Evolutionary conservation across 2,113 vertebrate genomes (phyloP), one percentile per base, ranked within the genome.

Genomic region (Macrotus californicus): DNA sequence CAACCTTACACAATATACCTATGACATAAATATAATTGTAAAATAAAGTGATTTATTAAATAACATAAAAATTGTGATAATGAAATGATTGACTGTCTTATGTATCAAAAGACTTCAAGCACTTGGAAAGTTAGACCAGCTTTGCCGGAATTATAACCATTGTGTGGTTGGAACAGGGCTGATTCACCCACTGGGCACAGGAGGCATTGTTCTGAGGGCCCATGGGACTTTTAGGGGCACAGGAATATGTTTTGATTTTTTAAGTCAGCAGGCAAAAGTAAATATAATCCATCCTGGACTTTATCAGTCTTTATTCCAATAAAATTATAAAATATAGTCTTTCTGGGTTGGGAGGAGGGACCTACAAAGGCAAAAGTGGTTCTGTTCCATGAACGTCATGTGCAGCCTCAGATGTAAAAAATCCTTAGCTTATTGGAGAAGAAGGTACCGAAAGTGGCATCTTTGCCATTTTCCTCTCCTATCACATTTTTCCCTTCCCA

Each of bases 21-120:
- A 21, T 72, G 15, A 86, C 14, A 92, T 7, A 50, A 90, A 92
- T 93, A 64, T 80, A 15, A 70, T 82, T 93, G 79, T 56, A 81
- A 82, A 73, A 24, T 61, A 91, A 80, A 89, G 66, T 43, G 22
- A 92, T 31, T 82, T 87, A 70, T 83, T 61, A 69, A 79, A 24
- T 48, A 80, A 69, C 52, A 72, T 81, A 31, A 84, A 86, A 82
- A 29, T 67, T 50, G 29, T 36, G 41, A 69, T 41, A 84, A 79
- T 84, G n/a, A 70, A 91, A 85, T 34, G 69, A 81, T 79, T 83
- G 41, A 48, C 5, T 79, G 4, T 34, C 6, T 4, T 93, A 36
- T 36, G 5, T 11, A 56, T 70, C 9, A 80, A 70, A 56, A 82
- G 26, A 75, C 59, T 76, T 69, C 14, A 87, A 85, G 18, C 19